Conservation (phyloP, 2,888 invertebrate species). For the Poecilus cupreus region DNA sequence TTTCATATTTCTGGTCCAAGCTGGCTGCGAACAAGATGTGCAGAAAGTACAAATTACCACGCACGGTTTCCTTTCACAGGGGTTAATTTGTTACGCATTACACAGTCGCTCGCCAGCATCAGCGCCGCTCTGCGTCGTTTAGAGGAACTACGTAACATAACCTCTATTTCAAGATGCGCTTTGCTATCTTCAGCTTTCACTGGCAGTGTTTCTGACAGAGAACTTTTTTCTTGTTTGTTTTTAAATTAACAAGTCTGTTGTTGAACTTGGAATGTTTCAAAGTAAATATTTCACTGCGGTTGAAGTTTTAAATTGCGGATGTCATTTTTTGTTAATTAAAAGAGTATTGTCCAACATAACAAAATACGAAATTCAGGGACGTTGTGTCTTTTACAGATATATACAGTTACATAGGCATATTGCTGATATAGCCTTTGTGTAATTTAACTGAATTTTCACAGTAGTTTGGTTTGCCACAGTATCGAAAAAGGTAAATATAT, state of each 20-base stretch:
- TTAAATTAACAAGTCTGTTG: constrained; percentile 14
- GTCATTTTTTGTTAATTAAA: not conserved
- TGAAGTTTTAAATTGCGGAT: constrained; percentile 17
- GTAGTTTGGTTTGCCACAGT: too few relatives aligned
- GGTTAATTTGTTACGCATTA: not conserved
- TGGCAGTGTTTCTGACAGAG: not conserved
- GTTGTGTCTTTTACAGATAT: too few relatives aligned
- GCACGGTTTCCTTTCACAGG: not conserved
- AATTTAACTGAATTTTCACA: too few relatives aligned
- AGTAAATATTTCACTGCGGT: constrained; percentile 3
- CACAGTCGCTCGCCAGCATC: not conserved
- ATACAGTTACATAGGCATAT: too few relatives aligned
- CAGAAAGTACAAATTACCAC: constrained; percentile 1
- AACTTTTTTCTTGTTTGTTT: constrained; percentile 8
- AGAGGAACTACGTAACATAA: too few relatives aligned
- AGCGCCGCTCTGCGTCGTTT: too few relatives aligned
- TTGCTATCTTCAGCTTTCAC: not conserved
- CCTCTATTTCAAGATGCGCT: too few relatives aligned
- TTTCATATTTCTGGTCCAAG: not conserved
- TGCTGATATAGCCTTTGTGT: too few relatives aligned
- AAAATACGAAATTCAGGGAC: too few relatives aligned
- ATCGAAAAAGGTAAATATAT: too few relatives aligned
- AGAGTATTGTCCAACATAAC: too few relatives aligned
- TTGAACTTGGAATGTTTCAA: not conserved
- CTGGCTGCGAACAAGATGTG: not conserved